Conservation (phyloP, 2,797 vertebrate species). For the Macrochelys suwanniensis region DNA sequence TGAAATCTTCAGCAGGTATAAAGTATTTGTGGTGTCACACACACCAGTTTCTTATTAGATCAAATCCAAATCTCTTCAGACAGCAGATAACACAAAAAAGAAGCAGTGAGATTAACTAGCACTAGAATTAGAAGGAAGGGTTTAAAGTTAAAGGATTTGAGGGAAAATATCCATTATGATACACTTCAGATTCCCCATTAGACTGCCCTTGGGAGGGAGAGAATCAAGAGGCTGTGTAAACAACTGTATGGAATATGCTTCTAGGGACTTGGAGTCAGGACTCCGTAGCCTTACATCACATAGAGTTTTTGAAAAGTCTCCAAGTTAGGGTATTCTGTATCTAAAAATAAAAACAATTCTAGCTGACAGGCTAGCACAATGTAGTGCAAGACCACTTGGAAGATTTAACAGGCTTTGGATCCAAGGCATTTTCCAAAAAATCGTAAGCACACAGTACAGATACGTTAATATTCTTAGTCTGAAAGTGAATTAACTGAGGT, state of each 20-base stretch:
- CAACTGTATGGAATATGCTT: conserved; percentile 33
- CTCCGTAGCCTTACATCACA: not conserved
- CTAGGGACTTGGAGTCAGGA: not conserved
- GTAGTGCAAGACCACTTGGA: not conserved
- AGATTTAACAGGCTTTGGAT: not conserved
- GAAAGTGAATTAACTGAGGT: not conserved
- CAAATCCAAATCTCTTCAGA: conserved; percentile 51
- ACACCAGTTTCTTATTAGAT: conserved; percentile 28
- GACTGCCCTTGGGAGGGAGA: conserved; percentile 25
- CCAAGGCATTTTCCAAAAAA: conserved; percentile 32
- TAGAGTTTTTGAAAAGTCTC: not conserved
- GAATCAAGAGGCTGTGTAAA: conserved; percentile 40
- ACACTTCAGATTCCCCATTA: conserved; percentile 50
- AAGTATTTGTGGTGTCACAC: conserved; percentile 50
- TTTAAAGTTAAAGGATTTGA: conserved; percentile 63
- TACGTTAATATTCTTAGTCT: not conserved
- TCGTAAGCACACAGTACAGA: not conserved
- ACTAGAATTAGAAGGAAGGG: conserved; percentile 59
- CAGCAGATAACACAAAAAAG: conserved; percentile 35
- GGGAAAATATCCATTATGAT: conserved; percentile 38
- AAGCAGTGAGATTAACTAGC: conserved; percentile 42
- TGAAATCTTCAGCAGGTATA: conserved; percentile 58
- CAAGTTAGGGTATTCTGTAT: not conserved
- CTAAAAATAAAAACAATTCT: conserved; percentile 23
- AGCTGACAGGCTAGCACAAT: not conserved